Conservation (phyloP, 2,888 invertebrate genomes). For the Plebejus melissa region DNA sequence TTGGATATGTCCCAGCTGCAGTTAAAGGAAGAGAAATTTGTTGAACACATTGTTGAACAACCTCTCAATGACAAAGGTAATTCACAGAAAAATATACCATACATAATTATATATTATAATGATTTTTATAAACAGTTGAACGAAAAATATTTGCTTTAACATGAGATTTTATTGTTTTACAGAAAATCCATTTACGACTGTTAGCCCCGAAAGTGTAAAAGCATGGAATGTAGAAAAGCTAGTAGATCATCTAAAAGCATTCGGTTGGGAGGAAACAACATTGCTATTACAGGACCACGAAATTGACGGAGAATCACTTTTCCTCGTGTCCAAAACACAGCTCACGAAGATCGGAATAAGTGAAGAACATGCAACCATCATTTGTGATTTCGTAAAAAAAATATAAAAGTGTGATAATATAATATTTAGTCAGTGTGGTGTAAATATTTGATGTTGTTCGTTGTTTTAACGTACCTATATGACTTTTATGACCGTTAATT, state of each 20-base stretch:
- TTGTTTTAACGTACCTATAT: neutral
- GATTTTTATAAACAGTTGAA: no score
- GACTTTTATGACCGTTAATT: neutral
- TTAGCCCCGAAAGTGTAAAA: constrained; percentile 49
- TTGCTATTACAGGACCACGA: constrained; percentile 61
- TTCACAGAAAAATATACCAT: constrained; percentile 35
- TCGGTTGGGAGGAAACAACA: constrained; percentile 58
- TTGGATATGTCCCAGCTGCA: constrained; percentile 43
- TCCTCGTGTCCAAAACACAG: constrained; percentile 59
- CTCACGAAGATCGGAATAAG: constrained; percentile 57
- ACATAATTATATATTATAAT: neutral
- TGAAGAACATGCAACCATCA: constrained; percentile 52
- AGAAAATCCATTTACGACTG: constrained; percentile 54
- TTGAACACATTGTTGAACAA: constrained; percentile 34
- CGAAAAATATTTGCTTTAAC: neutral
- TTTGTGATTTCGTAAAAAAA: constrained; percentile 28
- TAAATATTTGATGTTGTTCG: neutral
- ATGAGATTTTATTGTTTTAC: constrained; percentile 39
- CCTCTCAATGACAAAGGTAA: constrained; percentile 31
- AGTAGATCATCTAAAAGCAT: constrained; percentile 48
- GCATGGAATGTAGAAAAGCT: constrained; percentile 62
- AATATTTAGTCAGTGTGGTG: neutral
- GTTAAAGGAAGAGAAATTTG: constrained; percentile 42
- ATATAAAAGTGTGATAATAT: neutral
- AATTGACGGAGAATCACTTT: constrained; percentile 65